Base-by-base conservation (phyloP, 2,113 vertebrate genomes). In the Cnemophilus loriae region DNA sequence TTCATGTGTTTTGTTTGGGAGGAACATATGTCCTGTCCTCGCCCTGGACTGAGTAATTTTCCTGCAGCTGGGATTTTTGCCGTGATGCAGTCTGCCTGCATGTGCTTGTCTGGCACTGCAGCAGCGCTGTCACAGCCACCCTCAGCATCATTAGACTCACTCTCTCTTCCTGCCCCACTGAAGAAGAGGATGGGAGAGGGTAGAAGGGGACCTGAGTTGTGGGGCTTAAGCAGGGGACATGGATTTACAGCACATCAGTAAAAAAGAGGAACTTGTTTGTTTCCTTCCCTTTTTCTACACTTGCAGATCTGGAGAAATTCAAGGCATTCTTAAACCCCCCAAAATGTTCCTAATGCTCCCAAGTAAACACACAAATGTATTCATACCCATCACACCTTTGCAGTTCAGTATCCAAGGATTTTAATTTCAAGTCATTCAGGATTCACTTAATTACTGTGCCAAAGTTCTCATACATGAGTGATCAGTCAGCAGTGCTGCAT, bases 401-500 rank as follows among this genome's bases (percentile, higher is more conserved):
- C n/a, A 70, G 30, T 44, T 75, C 53, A 37, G 39, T 50, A 44
- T 63, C 27, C 56, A 70, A 70, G 46, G 39, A 11, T 22, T 84
- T 95, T 10, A 60, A 71, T 76, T 74, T 70, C 0, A 1, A 69
- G 22, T 75, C 8, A 37, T 70, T 83, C 44, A 56, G 81, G 37
- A 44, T 60, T 73, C 3, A 2, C 44, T 42, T 93, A 55, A 67
- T 86, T 90, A 79, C 67, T 86, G 63, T 86, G 50, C 55, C 44
- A 27, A 42, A 89, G 56, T 78, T 92, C 65, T 79, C 69, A 26
- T 55, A 65, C 1, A 0, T 46, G 55, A 60, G 49, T 37, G 64
- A 81, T 89, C 57, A 42, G 88, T 71, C 67, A 86, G 84, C 74
- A 73, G 55, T 30, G n/a, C 41, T 91, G 44, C 80, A 68, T 91